Percentiles rank a stretch among this genome's conserved stretches.
Conservation (phyloP, 2,888 invertebrate genomes). For the Caradrina kadenii region DNA sequence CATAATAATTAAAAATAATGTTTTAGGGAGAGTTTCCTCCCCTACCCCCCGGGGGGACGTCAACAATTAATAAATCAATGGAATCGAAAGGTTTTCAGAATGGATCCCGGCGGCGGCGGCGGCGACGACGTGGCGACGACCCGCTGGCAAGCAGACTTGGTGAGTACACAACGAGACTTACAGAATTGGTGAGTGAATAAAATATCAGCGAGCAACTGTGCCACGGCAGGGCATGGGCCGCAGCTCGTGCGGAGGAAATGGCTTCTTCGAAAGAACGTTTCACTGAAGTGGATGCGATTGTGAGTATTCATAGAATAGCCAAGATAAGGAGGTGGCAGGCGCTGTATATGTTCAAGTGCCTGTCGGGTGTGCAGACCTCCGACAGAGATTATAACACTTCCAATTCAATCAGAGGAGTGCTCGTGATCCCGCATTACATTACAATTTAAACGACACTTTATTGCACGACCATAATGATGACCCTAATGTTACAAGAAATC, state of each 20-base stretch:
- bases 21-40: conserved; percentile 6
- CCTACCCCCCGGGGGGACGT: background rate
- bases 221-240: conserved; percentile 15
- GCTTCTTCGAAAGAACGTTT: conserved; percentile 4
- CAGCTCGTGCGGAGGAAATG: background rate
- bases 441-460: conserved; percentile 20
- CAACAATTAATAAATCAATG: conserved; percentile 58
- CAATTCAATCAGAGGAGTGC: conserved; percentile 6
- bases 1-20: conserved; percentile 58
- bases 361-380: background rate
- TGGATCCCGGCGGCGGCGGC: background rate
- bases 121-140: conserved; percentile 13
- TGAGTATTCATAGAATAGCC: no score
- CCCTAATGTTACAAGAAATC: conserved; percentile 19
- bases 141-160: conserved; percentile 11
- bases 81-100: conserved; percentile 53
- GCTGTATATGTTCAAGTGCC: no score
- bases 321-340: no score
- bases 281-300: background rate
- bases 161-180: no score
- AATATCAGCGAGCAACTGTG: conserved; percentile 11
- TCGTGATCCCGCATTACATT: conserved; percentile 24
- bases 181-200: conserved; percentile 25
- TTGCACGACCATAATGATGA: conserved; percentile 10
- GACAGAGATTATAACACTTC: background rate